Percentiles rank a stretch among this genome's conserved stretches.
Conservation (phyloP, 2,888 invertebrate species). For the Melanophora roralis region DNA sequence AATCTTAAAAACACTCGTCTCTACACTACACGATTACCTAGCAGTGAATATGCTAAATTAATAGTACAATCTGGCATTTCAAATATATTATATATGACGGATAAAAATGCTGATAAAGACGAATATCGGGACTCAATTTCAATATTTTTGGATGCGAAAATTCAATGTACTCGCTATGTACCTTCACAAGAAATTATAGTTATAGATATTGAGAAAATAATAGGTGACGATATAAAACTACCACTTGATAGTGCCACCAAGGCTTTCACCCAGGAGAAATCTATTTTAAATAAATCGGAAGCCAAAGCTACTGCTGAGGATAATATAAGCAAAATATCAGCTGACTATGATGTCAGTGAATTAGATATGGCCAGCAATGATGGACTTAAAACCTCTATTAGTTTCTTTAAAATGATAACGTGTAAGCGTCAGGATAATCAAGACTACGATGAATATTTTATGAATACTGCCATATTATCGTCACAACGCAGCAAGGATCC, state of each 20-base stretch:
- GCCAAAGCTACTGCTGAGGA: no score
- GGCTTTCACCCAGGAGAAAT: no score
- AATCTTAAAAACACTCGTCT: conserved; percentile 88
- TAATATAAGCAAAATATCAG: no score
- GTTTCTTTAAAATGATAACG: no score
- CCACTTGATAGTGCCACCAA: conserved; percentile 7
- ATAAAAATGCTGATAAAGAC: conserved; percentile 85
- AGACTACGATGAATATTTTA: conserved; percentile 96
- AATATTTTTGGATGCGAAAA: conserved; percentile 88
- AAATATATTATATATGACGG: conserved; percentile 87
- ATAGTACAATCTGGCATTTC: conserved; percentile 95
- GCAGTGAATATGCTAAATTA: conserved; percentile 98
- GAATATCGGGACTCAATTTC: conserved; percentile 85
- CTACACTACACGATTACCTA: conserved; percentile 95
- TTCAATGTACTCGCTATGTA: conserved; percentile 83
- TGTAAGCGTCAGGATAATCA: conserved; percentile 79
- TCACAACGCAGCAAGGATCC: conserved; percentile 98
- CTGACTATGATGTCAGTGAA: no score
- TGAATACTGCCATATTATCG: conserved; percentile 93
- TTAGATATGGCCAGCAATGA: no score
- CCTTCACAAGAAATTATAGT: conserved; percentile 82
- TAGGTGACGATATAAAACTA: conserved; percentile 50
- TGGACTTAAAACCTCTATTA: no score
- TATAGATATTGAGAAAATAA: conserved; percentile 81
- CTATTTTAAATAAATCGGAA: no score